Base-by-base conservation (phyloP, 2,888 invertebrate genomes). In the Melanotus villosus region DNA sequence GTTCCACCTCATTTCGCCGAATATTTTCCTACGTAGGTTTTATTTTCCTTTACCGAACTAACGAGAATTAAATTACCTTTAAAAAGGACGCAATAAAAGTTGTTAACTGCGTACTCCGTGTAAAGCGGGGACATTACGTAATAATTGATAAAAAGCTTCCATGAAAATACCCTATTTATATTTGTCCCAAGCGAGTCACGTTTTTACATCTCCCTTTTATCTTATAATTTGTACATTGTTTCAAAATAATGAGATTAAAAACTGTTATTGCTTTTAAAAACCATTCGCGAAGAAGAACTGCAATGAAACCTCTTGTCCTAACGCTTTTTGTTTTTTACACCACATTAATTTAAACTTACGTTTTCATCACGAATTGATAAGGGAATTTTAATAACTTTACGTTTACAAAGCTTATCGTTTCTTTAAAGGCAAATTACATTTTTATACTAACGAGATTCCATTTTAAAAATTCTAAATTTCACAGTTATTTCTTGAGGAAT, bases 1-100 rank as follows among this genome's bases (percentile, higher is more conserved):
- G 66, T 70, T 70, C 59, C 70, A 70, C 57, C 60, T 65, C 66
- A 70, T 70, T 70, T 70, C 63, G 36, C 65, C 30, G 52, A 62
- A 66, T 66, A 66, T 66, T 66, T 62, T 52, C 56, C 56, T 63
- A 47, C 57, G 63, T 18, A 30, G 12, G 52, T 34, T 32, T 18
- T 18, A 34, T 60, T 67, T 45, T 60, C 54, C 60, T 67, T 62
- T 67, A 57, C 56, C 38, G 23, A 58, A 57, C 57, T 63, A 68
- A 68, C 50, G 68, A 68, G 57, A 68, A 63, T 68, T 64, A 58
- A 64, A 63, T 65, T 65, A 65, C 50, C 47, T 59, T 58, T 36
- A 52, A 65, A 65, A 65, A 65, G 65, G 58, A 50, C 36, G 65
- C 50, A 47, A 38, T 58, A 65, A 58, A 59, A 52, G 30, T 52